These are phyloP conservation scores for Parasteatoda tepidariorum DNA, from an alignment of 1,140 invertebrate genomes.

Conservation along the genomic window DNA sequence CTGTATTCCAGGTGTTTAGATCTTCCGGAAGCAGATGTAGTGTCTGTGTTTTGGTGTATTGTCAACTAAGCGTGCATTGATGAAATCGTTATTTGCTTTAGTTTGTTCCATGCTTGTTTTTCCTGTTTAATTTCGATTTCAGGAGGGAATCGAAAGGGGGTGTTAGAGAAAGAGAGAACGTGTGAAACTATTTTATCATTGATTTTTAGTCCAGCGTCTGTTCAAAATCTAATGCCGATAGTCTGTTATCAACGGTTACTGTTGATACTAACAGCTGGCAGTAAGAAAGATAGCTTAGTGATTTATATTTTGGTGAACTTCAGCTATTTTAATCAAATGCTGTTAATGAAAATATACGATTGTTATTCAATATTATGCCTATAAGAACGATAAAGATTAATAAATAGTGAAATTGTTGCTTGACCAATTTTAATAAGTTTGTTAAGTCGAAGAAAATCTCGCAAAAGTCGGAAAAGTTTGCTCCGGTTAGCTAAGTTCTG, in stretches of 20 bases:
- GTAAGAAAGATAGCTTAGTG: conserved; percentile 11
- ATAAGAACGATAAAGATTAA: no score
- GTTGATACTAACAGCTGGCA: not conserved
- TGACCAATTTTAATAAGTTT: no score
- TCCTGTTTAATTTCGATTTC: not conserved
- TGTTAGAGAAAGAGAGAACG: not conserved
- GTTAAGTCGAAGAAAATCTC: no score
- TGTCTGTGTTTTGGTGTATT: not conserved
- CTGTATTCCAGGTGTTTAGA: not conserved
- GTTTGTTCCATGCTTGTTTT: not conserved
- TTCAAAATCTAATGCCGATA: not conserved
- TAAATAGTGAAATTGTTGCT: no score
- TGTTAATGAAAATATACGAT: no score
- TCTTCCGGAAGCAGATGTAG: conserved; percentile 34
- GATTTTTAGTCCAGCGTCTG: not conserved
- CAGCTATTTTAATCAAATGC: no score
- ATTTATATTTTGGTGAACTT: no score
- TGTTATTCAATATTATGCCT: no score
- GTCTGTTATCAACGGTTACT: conserved; percentile 7
- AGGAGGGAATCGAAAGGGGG: not conserved
- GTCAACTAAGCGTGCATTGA: not conserved
- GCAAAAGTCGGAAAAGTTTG: no score
- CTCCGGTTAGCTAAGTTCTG: no score
- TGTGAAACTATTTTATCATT: not conserved
- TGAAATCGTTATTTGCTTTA: not conserved